Base-by-base conservation (phyloP, 2,797 vertebrate species). In the Sebastes kiyomatsui region DNA sequence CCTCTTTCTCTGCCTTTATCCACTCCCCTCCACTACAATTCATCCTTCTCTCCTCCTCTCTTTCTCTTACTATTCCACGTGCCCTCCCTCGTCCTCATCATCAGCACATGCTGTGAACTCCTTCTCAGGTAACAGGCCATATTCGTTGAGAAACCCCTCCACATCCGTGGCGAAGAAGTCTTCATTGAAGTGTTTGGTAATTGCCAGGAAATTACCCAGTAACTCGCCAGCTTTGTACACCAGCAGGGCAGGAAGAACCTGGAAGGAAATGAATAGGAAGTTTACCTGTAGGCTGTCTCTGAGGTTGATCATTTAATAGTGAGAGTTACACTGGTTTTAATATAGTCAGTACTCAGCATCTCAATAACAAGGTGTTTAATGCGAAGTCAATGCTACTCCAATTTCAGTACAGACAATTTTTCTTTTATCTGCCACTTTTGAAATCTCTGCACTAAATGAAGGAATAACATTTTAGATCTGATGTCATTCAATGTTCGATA, bases 201-300 rank as follows among this genome's bases (percentile, higher is more conserved):
- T 59, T 16, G 92, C 94, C 71, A 98, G 94, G 89, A 99, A 99
- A 87, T 97, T 99, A 71, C 97, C 97, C 33, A 99, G 94, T 11
- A 99, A 94, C 90, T 99, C 97, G 3, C 98, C 97, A 0, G 95
- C 97, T 92, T 97, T 98, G 91, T 99, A 99, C 32, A 99, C 95
- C 2, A 99, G 93, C 55, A 99, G 83, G 0, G 97, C 94, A 14
- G 98, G 98, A 28, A 99, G 97, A 14, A 98, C 91, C 93, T 94
- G 86, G 6, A 54, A 23, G 22, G 8, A 74, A 4, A 73, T 49
- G 0, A 14, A 65, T 12, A 76, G 30, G 20, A 73, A 71, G 16
- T 35, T 4, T 6, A 64, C 4, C 42, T 54, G n/a, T 8, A 54
- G 28, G 35, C 46, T 18, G 25, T 62, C 18, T 71, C 10, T 22